A percentile compares a stretch with the other conserved stretches of the same genome.
These are phyloP conservation scores for Styela clava DNA, from an alignment of 23 tunicate species.

Conservation along the genomic window DNA sequence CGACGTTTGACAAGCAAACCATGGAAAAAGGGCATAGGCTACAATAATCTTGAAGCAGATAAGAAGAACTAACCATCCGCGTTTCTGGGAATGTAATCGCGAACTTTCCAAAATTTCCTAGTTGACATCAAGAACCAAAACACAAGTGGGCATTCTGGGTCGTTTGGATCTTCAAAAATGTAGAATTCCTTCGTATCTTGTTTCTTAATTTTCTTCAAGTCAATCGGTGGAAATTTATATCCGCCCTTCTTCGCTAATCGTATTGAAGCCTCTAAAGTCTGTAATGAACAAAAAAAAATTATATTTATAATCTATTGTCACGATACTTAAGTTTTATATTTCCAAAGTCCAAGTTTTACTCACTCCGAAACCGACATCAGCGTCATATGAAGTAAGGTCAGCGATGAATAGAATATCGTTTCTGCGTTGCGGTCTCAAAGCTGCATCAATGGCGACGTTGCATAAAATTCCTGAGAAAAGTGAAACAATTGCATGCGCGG, in stretches of 20 bases:
- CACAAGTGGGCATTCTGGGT: neutral
- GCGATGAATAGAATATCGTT: conserved; percentile 1
- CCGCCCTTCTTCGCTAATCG: conserved; percentile 1
- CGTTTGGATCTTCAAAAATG: neutral
- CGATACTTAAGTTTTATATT: neutral
- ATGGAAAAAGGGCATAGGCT: neutral
- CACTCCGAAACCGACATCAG: neutral
- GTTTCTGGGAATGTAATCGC: neutral
- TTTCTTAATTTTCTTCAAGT: neutral
- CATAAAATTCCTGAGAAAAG: neutral
- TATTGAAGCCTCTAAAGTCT: neutral
- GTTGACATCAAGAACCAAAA: conserved; percentile 5
- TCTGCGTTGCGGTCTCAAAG: conserved; percentile 6
- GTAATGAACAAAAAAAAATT: neutral
- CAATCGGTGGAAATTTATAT: neutral
- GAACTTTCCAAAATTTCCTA: neutral
- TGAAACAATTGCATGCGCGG: neutral
- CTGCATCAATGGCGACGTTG: conserved; percentile 3
- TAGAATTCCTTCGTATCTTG: neutral
- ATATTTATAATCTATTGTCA: neutral
- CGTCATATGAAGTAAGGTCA: neutral
- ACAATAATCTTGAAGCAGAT: neutral
- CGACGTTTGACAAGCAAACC: neutral
- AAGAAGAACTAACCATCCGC: neutral
- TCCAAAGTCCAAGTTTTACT: neutral